Evolutionary conservation across 35 echinoderm and acorn worm genomes (phyloP), one percentile per base, ranked within the genome.

Genomic region (Acanthaster planci): DNA sequence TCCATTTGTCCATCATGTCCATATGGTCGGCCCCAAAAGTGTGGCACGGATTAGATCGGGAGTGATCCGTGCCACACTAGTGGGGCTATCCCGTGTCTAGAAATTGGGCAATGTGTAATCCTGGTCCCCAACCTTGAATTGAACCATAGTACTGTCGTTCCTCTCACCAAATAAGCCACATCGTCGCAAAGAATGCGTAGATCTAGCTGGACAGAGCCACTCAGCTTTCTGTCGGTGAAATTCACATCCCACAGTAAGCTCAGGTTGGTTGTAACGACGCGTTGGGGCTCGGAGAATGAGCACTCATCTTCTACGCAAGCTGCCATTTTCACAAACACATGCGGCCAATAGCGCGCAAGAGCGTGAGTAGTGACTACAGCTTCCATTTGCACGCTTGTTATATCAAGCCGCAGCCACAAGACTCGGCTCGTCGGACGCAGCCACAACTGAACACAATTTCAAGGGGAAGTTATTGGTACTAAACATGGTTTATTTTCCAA

Each of bases 81-180:
- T 47, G 4, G 42, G 4, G 12, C 42, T 5, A 7, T 16, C 31
- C 6, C 22, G 29, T 52, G 77, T 78, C 32, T 40, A 29, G 40
- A 88, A 60, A 54, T 53, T 40, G 26, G 37, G 15, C 7, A 84
- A 60, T 8, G 39, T 8, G 27, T 26, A 56, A 23, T n/a, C n/a
- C n/a, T n/a, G n/a, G n/a, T n/a, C n/a, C n/a, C n/a, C n/a, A n/a
- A n/a, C n/a, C n/a, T n/a, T n/a, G n/a, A n/a, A n/a, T n/a, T n/a
- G n/a, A 79, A 37, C 34, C n/a, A 42, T 2, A 51, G 18, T 16
- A 17, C n/a, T n/a, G n/a, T 36, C 34, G 37, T 7, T 22, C 18
- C 55, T 86, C 84, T 87, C 82, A 90, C 87, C 87, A 94, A 57
- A 75, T 90, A 77, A n/a, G 77, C 53, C 38, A 94, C 87, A 14